Conservation (phyloP, 2,797 vertebrate species). For the Smutsia temminckii region DNA sequence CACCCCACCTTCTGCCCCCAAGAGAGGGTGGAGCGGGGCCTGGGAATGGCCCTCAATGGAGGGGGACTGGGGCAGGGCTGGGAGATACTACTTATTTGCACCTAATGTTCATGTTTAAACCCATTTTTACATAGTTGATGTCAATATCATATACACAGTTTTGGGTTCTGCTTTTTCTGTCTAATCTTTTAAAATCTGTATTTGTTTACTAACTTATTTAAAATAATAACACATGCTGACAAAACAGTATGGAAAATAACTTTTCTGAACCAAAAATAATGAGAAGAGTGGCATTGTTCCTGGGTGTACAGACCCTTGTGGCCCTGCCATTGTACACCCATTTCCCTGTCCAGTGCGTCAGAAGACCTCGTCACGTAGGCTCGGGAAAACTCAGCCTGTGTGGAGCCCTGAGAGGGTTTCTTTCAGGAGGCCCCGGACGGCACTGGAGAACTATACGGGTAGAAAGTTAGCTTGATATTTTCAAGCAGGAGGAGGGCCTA, state of each 20-base stretch:
- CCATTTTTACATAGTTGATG: fast-evolving
- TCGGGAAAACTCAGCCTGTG: too few relatives aligned
- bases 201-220: not conserved
- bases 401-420: too few relatives aligned
- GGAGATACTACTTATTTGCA: not conserved
- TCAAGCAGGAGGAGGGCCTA: too few relatives aligned
- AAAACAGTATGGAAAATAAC: not conserved
- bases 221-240: too few relatives aligned
- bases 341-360: too few relatives aligned
- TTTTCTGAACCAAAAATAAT: not conserved
- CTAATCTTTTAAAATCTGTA: not conserved
- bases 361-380: too few relatives aligned
- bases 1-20: not conserved
- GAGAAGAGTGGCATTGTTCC: not conserved
- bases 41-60: too few relatives aligned
- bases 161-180: not conserved
- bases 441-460: too few relatives aligned
- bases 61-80: not conserved
- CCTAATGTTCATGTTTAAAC: fast-evolving
- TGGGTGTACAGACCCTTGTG: too few relatives aligned
- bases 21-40: fast-evolving
- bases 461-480: too few relatives aligned
- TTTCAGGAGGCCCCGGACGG: too few relatives aligned
- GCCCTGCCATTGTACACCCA: too few relatives aligned
- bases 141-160: not conserved